These are phyloP conservation scores for Clarias platycephalus DNA, from an alignment of 2,797 vertebrate genomes.

Conservation along the genomic window DNA sequence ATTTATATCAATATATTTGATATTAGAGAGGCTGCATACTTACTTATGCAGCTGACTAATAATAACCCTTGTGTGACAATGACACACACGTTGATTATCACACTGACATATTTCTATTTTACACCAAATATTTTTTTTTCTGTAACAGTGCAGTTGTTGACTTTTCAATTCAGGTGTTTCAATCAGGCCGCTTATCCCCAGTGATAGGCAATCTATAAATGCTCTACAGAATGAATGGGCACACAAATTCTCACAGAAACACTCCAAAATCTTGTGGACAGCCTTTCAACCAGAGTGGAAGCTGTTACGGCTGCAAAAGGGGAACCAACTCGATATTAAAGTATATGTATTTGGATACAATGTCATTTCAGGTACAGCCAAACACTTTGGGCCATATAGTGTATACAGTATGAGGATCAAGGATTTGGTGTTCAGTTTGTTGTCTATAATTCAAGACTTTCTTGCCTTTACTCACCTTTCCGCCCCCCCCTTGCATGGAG, in stretches of 20 bases:
- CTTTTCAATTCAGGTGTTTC: background rate
- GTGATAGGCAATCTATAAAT: no score
- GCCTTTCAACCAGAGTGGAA: no score
- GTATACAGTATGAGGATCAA: constrained; percentile 29
- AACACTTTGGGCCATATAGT: no score
- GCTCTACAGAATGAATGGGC: no score
- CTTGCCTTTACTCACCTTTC: constrained; percentile 39
- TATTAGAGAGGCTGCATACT: no score
- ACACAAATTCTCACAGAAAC: no score
- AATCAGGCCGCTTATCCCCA: no score
- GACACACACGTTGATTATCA: background rate
- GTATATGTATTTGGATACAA: no score
- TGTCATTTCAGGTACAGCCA: no score
- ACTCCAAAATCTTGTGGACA: no score
- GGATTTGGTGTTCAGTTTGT: constrained; percentile 65
- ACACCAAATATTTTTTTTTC: background rate
- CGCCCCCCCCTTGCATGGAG: constrained; percentile 21
- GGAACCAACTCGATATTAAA: no score
- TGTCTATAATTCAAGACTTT: constrained; percentile 60
- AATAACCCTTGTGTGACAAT: background rate
- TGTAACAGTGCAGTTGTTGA: background rate
- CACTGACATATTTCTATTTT: background rate
- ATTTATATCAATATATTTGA: background rate
- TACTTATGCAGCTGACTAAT: background rate
- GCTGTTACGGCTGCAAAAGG: no score